Evolutionary conservation across 2,888 invertebrate species (phyloP).

Genomic region (Theristus sp.): DNA sequence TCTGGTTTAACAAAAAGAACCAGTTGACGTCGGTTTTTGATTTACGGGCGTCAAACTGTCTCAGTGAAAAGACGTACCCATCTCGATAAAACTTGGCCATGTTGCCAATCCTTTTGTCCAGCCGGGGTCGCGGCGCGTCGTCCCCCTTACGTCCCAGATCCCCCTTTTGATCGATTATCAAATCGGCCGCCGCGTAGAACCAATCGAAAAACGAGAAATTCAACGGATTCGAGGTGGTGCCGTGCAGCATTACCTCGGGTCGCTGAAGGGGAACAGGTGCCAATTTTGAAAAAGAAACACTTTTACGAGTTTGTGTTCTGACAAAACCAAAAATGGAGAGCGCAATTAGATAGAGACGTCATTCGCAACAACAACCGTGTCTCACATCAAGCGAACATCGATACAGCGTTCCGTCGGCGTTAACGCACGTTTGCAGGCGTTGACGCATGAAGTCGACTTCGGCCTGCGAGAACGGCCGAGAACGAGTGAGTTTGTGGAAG

Average conservation of each 20-base stretch:
- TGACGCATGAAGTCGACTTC: neutral
- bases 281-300: neutral
- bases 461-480: neutral
- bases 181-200: neutral
- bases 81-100: neutral
- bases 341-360: too few species aligned
- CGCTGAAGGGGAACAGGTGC: too few species aligned
- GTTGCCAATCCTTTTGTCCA: neutral
- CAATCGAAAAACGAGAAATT: neutral
- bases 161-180: neutral
- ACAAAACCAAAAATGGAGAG: too few species aligned
- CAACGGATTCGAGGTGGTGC: neutral
- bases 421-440: neutral
- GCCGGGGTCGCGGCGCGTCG: neutral
- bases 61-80: neutral
- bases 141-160: neutral
- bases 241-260: neutral
- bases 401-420: neutral
- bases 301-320: too few species aligned
- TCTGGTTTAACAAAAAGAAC: too few species aligned
- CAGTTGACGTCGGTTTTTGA: too few species aligned
- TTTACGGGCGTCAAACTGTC: too few species aligned
- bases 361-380: too few species aligned
- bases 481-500: neutral
- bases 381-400: neutral